Percentiles rank a stretch among this genome's conserved stretches.
Evolutionary conservation across 2,113 vertebrate genomes (phyloP).

Genomic region (Cygnus buccinator): DNA sequence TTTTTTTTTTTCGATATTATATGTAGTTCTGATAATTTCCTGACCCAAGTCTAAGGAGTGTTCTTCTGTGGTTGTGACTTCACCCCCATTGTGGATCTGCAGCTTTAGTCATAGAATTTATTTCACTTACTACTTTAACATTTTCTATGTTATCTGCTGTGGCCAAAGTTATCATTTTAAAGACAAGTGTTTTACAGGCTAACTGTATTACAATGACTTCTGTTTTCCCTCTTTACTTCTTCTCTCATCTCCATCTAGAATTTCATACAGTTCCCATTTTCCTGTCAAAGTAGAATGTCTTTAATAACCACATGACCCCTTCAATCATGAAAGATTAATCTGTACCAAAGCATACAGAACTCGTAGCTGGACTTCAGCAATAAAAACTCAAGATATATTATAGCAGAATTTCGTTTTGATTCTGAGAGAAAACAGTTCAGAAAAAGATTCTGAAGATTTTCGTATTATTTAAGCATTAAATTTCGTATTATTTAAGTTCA

Average conservation of each 20-base stretch:
- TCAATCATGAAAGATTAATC: background rate
- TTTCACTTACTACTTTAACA: background rate
- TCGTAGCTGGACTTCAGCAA: background rate
- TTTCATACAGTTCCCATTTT: background rate
- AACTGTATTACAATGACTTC: background rate
- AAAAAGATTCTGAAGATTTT: background rate
- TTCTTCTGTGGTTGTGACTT: background rate
- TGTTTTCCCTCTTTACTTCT: background rate
- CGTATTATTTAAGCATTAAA: background rate
- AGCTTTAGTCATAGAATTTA: background rate
- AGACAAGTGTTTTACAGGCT: background rate
- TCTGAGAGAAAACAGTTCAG: background rate
- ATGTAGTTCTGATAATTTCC: background rate
- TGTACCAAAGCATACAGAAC: background rate
- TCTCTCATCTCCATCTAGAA: background rate
- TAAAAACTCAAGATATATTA: background rate
- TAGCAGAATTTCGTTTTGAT: background rate
- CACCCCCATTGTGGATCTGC: background rate
- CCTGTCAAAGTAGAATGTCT: background rate
- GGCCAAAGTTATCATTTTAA: background rate
- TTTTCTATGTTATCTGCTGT: background rate
- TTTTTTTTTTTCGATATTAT: background rate
- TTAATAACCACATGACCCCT: background rate
- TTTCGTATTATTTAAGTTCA: background rate
- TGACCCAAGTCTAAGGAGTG: background rate